A percentile compares a stretch with the other conserved stretches of the same genome.
Conservation (phyloP, 2,888 invertebrate species). For the Rhogogaster chlorosoma region DNA sequence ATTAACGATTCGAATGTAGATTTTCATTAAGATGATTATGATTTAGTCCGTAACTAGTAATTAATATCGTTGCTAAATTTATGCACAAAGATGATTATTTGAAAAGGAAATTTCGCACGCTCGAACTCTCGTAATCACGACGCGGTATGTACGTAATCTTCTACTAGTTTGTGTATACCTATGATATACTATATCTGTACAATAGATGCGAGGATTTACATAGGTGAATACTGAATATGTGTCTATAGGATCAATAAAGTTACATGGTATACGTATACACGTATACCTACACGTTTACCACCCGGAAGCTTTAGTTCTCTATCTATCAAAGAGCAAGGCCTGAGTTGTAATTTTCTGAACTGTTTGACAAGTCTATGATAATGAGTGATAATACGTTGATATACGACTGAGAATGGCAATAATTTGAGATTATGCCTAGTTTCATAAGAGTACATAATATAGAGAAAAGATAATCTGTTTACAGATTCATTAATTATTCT, state of each 20-base stretch:
- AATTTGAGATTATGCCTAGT: not conserved
- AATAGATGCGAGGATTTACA: slow-evolving; percentile 31
- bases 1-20: not conserved
- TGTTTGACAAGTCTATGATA: not conserved
- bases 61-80: slow-evolving; percentile 7
- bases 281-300: not conserved
- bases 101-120: slow-evolving; percentile 28
- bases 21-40: not conserved
- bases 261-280: not conserved
- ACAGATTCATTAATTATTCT: not conserved
- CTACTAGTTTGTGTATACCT: slow-evolving; percentile 7
- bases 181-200: slow-evolving; percentile 7
- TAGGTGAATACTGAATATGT: slow-evolving; percentile 32
- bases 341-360: not conserved
- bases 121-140: slow-evolving; percentile 30
- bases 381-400: not conserved
- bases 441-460: not conserved
- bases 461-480: not conserved
- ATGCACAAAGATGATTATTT: slow-evolving; percentile 3
- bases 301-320: not conserved
- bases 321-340: slow-evolving; percentile 1
- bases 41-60: not conserved
- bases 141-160: slow-evolving; percentile 27
- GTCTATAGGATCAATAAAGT: slow-evolving; percentile 38
- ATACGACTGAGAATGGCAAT: not conserved